Conservation (phyloP, 2,888 invertebrate species). For the Eretmocerus hayati region DNA sequence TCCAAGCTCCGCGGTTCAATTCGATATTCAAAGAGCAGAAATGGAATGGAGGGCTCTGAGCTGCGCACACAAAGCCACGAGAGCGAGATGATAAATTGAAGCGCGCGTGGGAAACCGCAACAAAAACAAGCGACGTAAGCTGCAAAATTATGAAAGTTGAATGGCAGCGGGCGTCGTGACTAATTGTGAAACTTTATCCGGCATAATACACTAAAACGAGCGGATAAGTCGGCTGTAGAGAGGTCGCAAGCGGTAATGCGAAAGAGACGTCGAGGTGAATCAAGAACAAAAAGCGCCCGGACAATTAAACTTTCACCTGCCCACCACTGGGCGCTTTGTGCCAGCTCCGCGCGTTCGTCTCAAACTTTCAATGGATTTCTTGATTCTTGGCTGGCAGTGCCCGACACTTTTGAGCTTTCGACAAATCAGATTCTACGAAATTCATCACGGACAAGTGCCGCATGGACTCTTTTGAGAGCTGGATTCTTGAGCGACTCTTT, state of each 20-base stretch:
- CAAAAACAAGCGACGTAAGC: constrained; percentile 35
- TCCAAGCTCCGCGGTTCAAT: background rate
- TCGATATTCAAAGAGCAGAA: background rate
- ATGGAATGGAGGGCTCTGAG: background rate
- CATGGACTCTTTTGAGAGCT: too few species aligned
- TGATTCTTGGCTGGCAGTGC: background rate
- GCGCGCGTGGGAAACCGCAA: constrained; percentile 29
- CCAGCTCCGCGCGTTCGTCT: too few species aligned
- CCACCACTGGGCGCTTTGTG: too few species aligned
- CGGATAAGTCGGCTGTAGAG: background rate
- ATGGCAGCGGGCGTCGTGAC: constrained; percentile 26
- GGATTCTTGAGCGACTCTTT: too few species aligned
- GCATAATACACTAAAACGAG: constrained; percentile 15
- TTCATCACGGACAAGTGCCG: too few species aligned
- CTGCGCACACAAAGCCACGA: background rate
- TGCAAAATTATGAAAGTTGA: constrained; percentile 42
- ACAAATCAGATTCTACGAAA: too few species aligned
- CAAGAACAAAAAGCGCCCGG: background rate
- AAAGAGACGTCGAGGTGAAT: background rate
- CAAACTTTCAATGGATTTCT: background rate
- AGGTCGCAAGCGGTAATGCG: background rate
- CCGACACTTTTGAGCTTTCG: too few species aligned
- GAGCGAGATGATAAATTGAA: constrained; percentile 39
- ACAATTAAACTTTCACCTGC: background rate
- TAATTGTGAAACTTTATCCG: constrained; percentile 34